Percentiles rank a stretch among this genome's conserved stretches.
Evolutionary conservation across 2,797 vertebrate genomes (phyloP).

Genomic region (Dryobates pubescens): DNA sequence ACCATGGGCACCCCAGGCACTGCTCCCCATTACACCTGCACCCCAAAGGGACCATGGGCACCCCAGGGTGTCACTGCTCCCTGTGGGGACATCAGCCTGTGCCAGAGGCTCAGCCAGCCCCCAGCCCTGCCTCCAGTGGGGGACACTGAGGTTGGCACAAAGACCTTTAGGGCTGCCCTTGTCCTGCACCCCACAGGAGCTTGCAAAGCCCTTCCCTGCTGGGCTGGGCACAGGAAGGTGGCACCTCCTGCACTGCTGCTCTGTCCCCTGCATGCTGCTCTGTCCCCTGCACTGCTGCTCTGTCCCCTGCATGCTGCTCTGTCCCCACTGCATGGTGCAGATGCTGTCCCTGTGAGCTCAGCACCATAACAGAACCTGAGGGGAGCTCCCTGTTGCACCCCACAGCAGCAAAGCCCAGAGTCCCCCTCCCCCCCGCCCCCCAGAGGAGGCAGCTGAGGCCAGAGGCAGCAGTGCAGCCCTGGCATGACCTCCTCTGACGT

Average conservation of each 20-base stretch:
- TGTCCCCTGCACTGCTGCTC: too few relatives aligned
- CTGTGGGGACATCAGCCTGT: rapidly evolving
- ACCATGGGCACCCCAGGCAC: too few relatives aligned
- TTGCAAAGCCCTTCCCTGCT: background rate
- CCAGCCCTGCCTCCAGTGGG: background rate
- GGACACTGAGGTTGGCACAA: background rate
- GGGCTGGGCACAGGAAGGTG: background rate
- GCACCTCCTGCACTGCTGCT: background rate
- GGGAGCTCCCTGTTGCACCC: rapidly evolving
- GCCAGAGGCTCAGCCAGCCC: background rate
- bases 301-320: too few relatives aligned
- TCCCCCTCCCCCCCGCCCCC: rapidly evolving
- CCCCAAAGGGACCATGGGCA: background rate
- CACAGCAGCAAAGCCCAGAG: rapidly evolving
- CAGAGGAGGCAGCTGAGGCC: background rate
- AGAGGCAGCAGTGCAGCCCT: background rate
- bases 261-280: too few relatives aligned
- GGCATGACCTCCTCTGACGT: background rate
- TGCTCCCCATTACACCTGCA: too few relatives aligned
- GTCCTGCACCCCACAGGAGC: rapidly evolving
- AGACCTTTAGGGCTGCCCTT: background rate
- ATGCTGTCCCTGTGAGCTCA: background rate
- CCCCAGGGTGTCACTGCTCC: background rate
- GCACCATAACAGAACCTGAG: rapidly evolving
- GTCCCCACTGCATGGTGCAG: rapidly evolving